These are phyloP conservation scores for Chloebia gouldiae DNA, from an alignment of 2,113 vertebrate genomes.

Conservation along the genomic window DNA sequence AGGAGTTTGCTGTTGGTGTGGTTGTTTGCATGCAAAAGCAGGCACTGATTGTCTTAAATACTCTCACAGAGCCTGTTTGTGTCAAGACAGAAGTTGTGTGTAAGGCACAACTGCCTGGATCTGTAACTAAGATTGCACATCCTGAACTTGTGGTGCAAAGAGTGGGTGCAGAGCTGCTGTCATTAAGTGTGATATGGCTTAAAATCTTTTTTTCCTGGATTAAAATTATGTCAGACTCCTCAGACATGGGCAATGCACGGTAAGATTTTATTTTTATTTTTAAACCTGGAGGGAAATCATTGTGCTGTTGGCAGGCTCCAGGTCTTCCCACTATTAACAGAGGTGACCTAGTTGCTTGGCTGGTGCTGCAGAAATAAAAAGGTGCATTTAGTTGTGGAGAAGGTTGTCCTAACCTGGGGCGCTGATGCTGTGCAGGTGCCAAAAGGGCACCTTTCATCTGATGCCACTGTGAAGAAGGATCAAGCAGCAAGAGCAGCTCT, in stretches of 20 bases:
- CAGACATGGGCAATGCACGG: neutral
- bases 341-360: neutral
- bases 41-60: fast-evolving
- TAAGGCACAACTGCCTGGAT: neutral
- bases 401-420: neutral
- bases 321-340: neutral
- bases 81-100: neutral
- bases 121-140: neutral
- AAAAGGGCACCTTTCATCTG: neutral
- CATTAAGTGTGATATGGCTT: neutral
- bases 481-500: neutral
- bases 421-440: neutral
- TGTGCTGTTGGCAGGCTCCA: neutral
- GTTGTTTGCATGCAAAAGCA: neutral
- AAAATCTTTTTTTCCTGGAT: neutral
- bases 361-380: neutral
- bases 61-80: neutral
- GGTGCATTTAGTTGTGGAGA: neutral
- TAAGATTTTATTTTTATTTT: neutral
- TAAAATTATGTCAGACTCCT: neutral
- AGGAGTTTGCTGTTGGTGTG: neutral
- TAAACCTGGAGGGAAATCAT: neutral
- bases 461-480: neutral
- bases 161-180: neutral
- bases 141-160: neutral